Conservation (phyloP, 1,140 invertebrate genomes). For the Epicauta chinensis region DNA sequence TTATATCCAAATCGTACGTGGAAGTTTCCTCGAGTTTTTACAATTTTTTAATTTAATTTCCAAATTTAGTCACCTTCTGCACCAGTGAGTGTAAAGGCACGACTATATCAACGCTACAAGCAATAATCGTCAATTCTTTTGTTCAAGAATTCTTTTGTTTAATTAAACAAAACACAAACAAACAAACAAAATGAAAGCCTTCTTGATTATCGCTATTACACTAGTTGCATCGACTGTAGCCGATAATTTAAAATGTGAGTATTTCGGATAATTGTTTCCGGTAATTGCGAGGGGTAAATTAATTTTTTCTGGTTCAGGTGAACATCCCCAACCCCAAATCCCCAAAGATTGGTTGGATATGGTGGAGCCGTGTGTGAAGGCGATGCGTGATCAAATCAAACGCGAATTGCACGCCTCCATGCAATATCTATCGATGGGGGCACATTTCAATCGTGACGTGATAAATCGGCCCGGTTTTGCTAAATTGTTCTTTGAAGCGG, state of each 20-base stretch:
- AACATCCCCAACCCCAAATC: not conserved
- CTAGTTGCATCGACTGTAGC: constrained; percentile 40
- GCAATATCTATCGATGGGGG: constrained; percentile 79
- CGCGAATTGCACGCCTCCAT: constrained; percentile 70
- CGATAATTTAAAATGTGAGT: constrained; percentile 50
- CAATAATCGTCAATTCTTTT: not conserved
- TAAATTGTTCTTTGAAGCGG: constrained; percentile 80
- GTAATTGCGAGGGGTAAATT: too few species aligned
- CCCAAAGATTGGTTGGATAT: constrained; percentile 58
- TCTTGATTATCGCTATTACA: constrained; percentile 26
- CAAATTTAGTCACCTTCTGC: constrained; percentile 63
- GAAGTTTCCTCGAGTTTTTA: not conserved
- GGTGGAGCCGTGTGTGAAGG: constrained; percentile 53
- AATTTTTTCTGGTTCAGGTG: not conserved
- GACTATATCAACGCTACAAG: constrained; percentile 23
- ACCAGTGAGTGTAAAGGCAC: constrained; percentile 86
- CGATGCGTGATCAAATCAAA: constrained; percentile 65
- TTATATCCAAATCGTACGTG: too few species aligned
- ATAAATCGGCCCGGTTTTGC: constrained; percentile 82
- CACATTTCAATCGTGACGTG: constrained; percentile 73
- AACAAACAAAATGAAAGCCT: constrained; percentile 46
- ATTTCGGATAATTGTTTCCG: too few species aligned
- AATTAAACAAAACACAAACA: not conserved
- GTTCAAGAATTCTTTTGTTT: too few species aligned
- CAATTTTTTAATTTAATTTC: constrained; percentile 5